A percentile compares a stretch with the other conserved stretches of the same genome.
phyloP scores from a whole-genome alignment of 2,113 vertebrate genomes.

The Psittacula cyanocephala region DNA sequence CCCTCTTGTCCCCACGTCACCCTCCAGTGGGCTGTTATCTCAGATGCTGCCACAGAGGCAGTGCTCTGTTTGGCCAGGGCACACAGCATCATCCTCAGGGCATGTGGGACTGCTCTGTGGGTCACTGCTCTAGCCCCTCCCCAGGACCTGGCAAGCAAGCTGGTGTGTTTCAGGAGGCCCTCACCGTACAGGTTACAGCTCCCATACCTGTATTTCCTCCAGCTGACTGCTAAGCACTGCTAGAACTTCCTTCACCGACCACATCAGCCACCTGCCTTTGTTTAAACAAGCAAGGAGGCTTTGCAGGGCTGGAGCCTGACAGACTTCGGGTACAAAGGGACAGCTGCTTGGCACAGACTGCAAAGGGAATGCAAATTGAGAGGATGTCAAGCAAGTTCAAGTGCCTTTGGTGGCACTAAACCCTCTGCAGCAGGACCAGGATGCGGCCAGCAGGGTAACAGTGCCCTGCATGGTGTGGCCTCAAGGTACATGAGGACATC shows the following conservation, averaged over 20 bases:
- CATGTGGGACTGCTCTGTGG: accelerated
- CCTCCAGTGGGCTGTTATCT: neutral
- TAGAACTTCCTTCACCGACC: accelerated
- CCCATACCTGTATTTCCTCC: neutral
- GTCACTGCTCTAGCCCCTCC: accelerated
- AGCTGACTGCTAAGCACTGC: accelerated
- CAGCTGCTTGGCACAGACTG: neutral
- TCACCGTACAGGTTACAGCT: neutral
- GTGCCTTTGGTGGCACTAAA: neutral
- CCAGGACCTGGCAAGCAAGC: accelerated
- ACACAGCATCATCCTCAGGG: neutral
- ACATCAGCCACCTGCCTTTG: neutral
- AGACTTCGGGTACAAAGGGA: neutral
- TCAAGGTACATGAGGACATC: accelerated
- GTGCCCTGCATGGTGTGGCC: no score
- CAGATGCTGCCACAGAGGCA: neutral
- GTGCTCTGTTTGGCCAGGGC: neutral
- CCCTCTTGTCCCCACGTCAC: neutral
- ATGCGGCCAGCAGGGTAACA: neutral
- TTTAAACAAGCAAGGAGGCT: neutral
- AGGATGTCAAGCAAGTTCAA: accelerated
- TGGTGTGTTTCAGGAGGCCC: neutral
- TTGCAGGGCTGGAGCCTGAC: neutral
- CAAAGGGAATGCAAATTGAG: neutral
- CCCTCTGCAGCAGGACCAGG: neutral